A percentile compares a stretch with the other conserved stretches of the same genome.
phyloP scores from a whole-genome alignment of 2,888 invertebrate species.

The Lumbricus terrestris region DNA sequence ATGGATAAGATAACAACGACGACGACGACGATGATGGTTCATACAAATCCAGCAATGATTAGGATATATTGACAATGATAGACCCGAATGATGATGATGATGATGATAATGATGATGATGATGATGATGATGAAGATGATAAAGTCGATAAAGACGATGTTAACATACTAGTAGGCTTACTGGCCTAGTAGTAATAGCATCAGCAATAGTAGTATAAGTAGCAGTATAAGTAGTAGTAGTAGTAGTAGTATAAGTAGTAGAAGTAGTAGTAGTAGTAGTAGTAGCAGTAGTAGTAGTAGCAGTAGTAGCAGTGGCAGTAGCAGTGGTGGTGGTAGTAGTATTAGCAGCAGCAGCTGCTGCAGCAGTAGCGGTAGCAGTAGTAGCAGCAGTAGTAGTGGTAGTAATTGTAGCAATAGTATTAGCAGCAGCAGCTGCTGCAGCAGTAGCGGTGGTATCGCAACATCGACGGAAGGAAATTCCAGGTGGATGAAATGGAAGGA shows the following conservation, averaged over 20 bases:
- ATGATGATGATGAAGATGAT: not conserved
- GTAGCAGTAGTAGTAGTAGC: not conserved
- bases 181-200: not conserved
- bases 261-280: not conserved
- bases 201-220: no score
- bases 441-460: not conserved
- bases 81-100: conserved; percentile 24
- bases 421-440: not conserved
- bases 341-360: no score
- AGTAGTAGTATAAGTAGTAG: not conserved
- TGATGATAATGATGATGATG: conserved; percentile 14
- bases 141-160: not conserved
- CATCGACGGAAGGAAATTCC: not conserved
- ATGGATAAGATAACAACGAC: not conserved
- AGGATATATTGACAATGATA: not conserved
- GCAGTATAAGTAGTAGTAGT: not conserved
- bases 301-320: no score
- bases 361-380: not conserved
- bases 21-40: not conserved
- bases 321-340: not conserved
- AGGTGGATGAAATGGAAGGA: not conserved
- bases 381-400: not conserved
- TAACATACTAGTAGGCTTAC: not conserved
- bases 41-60: not conserved
- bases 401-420: not conserved